Base-by-base conservation (phyloP, 37 sponge, comb jelly and placozoan genomes). In the Amphimedon queenslandica region DNA sequence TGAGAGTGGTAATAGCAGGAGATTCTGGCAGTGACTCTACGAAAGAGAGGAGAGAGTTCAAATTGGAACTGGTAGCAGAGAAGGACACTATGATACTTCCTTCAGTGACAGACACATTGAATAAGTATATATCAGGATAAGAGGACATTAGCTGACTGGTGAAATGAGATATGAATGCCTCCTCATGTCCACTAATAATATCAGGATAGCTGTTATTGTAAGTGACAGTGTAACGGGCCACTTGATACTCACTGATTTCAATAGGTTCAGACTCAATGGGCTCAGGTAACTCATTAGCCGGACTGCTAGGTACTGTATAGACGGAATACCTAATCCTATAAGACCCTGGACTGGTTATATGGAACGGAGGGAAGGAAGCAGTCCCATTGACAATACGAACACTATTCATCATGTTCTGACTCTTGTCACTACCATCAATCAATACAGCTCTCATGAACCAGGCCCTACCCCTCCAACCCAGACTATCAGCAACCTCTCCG, bases 381-480 rank as follows among this genome's bases (percentile, higher is more conserved):
- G 60, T 35, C 1, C 83, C 83, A 24, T 4, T 43, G 13, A 37
- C 32, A 1, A 82, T 57, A 20, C 57, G 72, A 35, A 28, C 66
- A 2, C 27, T 70, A 31, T 70, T 20, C 20, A n/a, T 36, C 3
- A 16, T 43, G 0, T 57, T 36, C 2, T 21, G 4, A 4, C 25
- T 24, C 32, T 30, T 42, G 28, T 21, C 23, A 13, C 73, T 31
- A 11, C 18, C 34, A 36, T 13, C 36, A 36, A 73, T 66, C 35
- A 77, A 24, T 11, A 18, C 41, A 18, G 77, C 72, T 37, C 8
- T 30, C 28, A 68, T 63, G 34, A 67, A 75, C 92, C 92, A 92
- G 1, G 51, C 60, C 28, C 71, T 75, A 60, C 84, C 88, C 28
- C 84, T 79, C 92, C 88, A 87, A 10, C 53, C 72, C 27, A 72